A percentile compares a stretch with the other conserved stretches of the same genome.
Evolutionary conservation across 1,140 invertebrate species (phyloP).

Genomic region (Mesaphorura yosii): DNA sequence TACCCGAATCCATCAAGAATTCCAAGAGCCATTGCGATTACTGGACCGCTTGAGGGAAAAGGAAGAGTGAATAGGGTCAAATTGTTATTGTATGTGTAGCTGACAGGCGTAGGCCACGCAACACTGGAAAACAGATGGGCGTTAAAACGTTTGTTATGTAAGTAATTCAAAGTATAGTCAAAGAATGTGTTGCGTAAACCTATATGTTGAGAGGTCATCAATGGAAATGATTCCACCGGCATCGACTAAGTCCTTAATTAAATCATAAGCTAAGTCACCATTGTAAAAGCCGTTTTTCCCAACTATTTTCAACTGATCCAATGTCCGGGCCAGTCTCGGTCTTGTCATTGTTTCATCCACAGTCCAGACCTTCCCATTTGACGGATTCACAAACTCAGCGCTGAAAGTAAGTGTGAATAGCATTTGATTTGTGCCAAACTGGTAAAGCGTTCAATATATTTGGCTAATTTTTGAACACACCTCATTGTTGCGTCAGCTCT

Average conservation of each 20-base stretch:
- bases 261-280: constrained; percentile 18
- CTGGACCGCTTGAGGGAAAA: constrained; percentile 66
- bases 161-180: too few species aligned
- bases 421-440: too few species aligned
- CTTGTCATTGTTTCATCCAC: constrained; percentile 58
- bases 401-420: constrained; percentile 17
- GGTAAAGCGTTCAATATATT: too few species aligned
- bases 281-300: constrained; percentile 43
- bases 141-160: too few species aligned
- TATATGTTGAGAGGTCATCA: constrained; percentile 27
- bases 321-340: constrained; percentile 55
- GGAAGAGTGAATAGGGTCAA: constrained; percentile 56
- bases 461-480: too few species aligned
- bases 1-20: constrained; percentile 61
- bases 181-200: constrained; percentile 3
- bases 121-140: constrained; percentile 41
- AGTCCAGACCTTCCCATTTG: constrained; percentile 32
- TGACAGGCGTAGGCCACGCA: constrained; percentile 52
- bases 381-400: constrained; percentile 31
- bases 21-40: constrained; percentile 69
- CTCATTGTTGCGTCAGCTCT: too few species aligned
- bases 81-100: constrained; percentile 45
- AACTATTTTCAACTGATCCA: constrained; percentile 51
- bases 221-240: constrained; percentile 21
- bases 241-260: constrained; percentile 14